Base-by-base conservation (phyloP, 2,113 vertebrate genomes). In the Excalfactoria chinensis region DNA sequence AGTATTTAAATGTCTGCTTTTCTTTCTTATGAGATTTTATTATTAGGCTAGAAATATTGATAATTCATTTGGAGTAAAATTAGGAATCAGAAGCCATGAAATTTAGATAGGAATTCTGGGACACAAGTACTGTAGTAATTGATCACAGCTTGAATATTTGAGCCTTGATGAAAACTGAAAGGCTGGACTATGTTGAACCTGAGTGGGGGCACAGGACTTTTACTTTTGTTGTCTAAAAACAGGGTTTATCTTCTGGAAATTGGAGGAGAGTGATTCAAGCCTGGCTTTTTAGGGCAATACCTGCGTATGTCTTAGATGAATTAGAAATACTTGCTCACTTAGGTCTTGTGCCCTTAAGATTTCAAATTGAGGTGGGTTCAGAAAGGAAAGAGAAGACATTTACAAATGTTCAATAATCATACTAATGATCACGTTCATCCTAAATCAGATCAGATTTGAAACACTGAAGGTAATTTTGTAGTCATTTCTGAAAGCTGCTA, bases 221-320 rank as follows among this genome's bases (percentile, higher is more conserved):
- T 1, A 1, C 3, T 71, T 90, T 18, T 23, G 37, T 51, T 83
- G 18, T 49, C 37, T 48, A 64, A 43, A 72, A 15, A 13, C 4
- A 6, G 59, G 46, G 12, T 34, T 70, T 8, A 6, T 72, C 10
- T 22, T 56, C 25, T 87, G 60, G 19, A 16, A 40, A 35, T 5
- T 25, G 37, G n/a, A 76, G 43, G 40, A 79, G 15, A 5, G 3
- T 30, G 23, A 20, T 22, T 13, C 16, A 34, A 84, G 9, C 4
- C 13, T 71, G 48, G 4, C 18, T 86, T 41, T 25, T 21, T 40
- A 49, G 59, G 51, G 41, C 59, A 84, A 55, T 23, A 70, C 16
- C 2, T 1, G 1, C 62, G 26, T 26, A 8, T 0, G 0, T 44
- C 8, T 68, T 63, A 19, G 25, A 9, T 17, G 7, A 74, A 68